These are phyloP conservation scores for Neodiprion fabricii DNA, from an alignment of 1,140 invertebrate species.

Conservation along the genomic window DNA sequence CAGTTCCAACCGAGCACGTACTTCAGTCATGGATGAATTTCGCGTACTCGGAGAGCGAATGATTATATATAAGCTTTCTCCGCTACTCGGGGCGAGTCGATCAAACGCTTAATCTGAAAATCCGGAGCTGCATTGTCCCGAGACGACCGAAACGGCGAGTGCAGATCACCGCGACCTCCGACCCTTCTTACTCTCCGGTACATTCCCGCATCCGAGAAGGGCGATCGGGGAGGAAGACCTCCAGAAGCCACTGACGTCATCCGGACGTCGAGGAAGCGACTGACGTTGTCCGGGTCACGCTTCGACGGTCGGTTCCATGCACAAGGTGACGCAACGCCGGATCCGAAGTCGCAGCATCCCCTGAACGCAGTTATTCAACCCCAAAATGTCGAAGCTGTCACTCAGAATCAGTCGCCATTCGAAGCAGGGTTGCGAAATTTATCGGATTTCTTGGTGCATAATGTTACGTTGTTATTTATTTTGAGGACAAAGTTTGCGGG, in stretches of 20 bases:
- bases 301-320: background rate
- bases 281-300: background rate
- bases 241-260: background rate
- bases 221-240: background rate
- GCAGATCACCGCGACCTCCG: background rate
- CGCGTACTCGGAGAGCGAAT: too few species aligned
- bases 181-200: background rate
- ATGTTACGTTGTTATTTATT: too few species aligned
- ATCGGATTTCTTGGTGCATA: too few species aligned
- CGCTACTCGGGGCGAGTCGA: background rate
- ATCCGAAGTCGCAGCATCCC: background rate
- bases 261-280: background rate
- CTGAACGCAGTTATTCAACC: background rate
- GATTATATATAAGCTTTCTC: too few species aligned
- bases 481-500: too few species aligned
- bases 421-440: too few species aligned
- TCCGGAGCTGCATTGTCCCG: background rate
- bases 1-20: too few species aligned
- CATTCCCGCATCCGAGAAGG: background rate
- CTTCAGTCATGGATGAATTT: too few species aligned
- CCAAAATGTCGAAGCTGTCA: background rate
- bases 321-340: background rate
- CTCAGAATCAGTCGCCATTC: too few species aligned
- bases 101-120: background rate
- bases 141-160: background rate